A percentile compares a stretch with the other conserved stretches of the same genome.
Evolutionary conservation across 2,888 invertebrate species (phyloP).

Genomic region (Euplexia lucipara): DNA sequence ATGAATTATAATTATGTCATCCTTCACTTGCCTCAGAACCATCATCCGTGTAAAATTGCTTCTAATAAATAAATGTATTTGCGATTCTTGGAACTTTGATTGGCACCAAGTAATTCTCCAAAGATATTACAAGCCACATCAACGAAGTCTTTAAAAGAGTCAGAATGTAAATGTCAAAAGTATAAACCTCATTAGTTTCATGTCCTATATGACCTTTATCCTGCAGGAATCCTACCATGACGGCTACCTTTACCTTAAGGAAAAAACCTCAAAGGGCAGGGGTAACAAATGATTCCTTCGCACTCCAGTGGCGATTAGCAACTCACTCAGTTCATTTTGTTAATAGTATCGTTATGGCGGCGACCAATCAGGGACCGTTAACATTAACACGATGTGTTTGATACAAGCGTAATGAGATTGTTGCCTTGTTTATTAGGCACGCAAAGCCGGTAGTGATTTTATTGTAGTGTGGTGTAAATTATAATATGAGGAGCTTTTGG

Average conservation of each 20-base stretch:
- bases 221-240: not conserved
- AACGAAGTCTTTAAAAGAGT: not conserved
- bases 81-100: too few relatives aligned
- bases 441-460: not conserved
- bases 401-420: conserved; percentile 4
- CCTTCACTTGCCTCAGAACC: too few relatives aligned
- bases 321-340: conserved; percentile 49
- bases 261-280: conserved; percentile 27
- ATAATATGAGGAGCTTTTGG: too few relatives aligned
- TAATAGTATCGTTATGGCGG: conserved; percentile 45
- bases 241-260: conserved; percentile 8
- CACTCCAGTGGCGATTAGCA: conserved; percentile 41
- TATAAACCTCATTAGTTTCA: not conserved
- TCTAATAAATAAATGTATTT: too few relatives aligned
- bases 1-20: too few relatives aligned
- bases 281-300: conserved; percentile 44
- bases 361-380: conserved; percentile 18
- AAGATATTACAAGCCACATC: too few relatives aligned
- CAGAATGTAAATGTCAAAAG: not conserved
- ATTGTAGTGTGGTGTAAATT: too few relatives aligned
- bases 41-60: too few relatives aligned
- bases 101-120: too few relatives aligned
- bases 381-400: conserved; percentile 33
- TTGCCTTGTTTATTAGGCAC: not conserved
- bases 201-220: conserved; percentile 15